Evolutionary conservation across 2,113 vertebrate species (phyloP).

Genomic region (Sylvietta virens): DNA sequence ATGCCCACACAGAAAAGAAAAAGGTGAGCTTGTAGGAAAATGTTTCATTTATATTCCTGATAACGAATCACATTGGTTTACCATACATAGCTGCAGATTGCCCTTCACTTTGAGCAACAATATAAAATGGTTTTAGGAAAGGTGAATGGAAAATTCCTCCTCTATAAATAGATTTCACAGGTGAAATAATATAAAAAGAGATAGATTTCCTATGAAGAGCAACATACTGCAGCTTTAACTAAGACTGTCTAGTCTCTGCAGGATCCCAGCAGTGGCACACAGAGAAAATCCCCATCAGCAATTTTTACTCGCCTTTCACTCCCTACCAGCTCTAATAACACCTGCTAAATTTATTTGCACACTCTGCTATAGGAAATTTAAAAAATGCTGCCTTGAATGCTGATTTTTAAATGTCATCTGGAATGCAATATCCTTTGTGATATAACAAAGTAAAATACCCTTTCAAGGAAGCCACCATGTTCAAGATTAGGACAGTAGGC

Average conservation of each 20-base stretch:
- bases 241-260: background rate
- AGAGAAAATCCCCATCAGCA: slow-evolving; percentile 35
- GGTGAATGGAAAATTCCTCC: background rate
- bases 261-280: background rate
- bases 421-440: background rate
- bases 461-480: background rate
- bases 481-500: background rate
- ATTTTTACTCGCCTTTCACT: background rate
- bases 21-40: background rate
- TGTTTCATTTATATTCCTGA: background rate
- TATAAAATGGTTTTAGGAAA: background rate
- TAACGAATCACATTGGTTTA: background rate
- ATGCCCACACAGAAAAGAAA: background rate
- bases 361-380: background rate
- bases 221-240: background rate
- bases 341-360: slow-evolving; percentile 23
- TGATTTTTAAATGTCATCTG: background rate
- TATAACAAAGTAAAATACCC: background rate
- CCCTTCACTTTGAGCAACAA: background rate
- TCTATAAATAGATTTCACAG: slow-evolving; percentile 20
- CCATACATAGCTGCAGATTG: background rate
- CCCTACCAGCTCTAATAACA: slow-evolving; percentile 21
- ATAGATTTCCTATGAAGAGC: background rate
- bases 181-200: background rate
- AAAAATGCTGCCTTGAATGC: background rate